Evolutionary conservation across 2,888 invertebrate species (phyloP).

Genomic region (Drosophila picticornis): DNA sequence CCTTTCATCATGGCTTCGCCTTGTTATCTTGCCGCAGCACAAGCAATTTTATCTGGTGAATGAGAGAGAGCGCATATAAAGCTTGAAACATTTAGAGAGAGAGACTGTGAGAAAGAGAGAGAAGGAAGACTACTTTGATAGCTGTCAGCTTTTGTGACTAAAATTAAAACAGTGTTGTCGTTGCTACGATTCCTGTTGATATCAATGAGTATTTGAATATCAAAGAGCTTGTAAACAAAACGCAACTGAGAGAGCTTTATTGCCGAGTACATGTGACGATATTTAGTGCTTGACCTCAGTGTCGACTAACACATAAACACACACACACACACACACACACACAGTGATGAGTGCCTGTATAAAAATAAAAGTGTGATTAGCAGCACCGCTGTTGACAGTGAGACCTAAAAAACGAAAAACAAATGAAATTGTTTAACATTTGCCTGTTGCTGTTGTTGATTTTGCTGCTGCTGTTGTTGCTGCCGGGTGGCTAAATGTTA

Average conservation of each 20-base stretch:
- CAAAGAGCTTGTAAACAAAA: constrained; percentile 73
- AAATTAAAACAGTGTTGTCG: constrained; percentile 41
- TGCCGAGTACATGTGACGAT: constrained; percentile 37
- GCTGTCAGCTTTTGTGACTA: constrained; percentile 50
- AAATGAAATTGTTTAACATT: constrained; percentile 38
- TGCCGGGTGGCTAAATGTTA: constrained; percentile 28
- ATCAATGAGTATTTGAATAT: constrained; percentile 42
- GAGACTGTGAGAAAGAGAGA: not conserved
- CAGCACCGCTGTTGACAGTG: constrained; percentile 65
- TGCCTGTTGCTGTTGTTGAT: not conserved
- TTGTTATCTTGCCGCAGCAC: constrained; percentile 54
- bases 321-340: constrained; percentile 5
- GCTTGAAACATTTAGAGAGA: constrained; percentile 1
- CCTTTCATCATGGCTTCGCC: constrained; percentile 16
- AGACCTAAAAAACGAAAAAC: constrained; percentile 32
- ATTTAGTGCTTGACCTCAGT: constrained; percentile 57
- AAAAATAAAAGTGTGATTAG: constrained; percentile 51
- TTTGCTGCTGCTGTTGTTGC: not conserved
- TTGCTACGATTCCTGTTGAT: constrained; percentile 14
- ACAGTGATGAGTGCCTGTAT: constrained; percentile 16
- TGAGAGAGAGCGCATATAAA: constrained; percentile 12
- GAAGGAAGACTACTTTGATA: constrained; percentile 21
- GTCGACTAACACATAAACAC: constrained; percentile 18
- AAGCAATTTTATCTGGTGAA: constrained; percentile 66
- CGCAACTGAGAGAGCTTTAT: constrained; percentile 41